Evolutionary conservation across 2,113 vertebrate genomes (phyloP), one percentile per base, ranked within the genome.

Genomic region (Puntigrus tetrazona): DNA sequence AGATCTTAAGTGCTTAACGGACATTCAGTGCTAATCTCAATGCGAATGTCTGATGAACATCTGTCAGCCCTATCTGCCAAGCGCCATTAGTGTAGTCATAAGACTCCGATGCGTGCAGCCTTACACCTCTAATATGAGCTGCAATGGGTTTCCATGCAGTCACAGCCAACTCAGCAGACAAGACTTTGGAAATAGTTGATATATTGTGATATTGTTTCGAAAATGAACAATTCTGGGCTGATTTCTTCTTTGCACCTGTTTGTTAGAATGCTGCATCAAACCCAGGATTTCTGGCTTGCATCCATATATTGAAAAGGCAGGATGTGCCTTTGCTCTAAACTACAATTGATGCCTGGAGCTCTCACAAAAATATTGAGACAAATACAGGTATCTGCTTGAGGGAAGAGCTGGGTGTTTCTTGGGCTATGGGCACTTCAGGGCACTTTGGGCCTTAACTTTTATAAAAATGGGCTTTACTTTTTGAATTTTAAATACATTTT

Each of bases 31-130:
- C 65, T 70, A 55, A 70, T n/a, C 79, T 55, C 29, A 70, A n/a
- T 67, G 36, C 69, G 78, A 69, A 31, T 22, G 38, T 47, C 38
- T 47, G 59, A 67, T 65, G 79, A 81, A 50, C 79, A 81, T 81
- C 63, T 81, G 79, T 16, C 79, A 81, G 9, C 10, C 7, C 63
- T 50, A 63, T 10, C 45, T 52, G 79, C 79, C 79, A 70, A 70
- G 45, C 69, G 8, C 20, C 79, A 69, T 81, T 70, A 74, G 4
- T 47, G 25, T 47, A 70, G 27, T 81, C 41, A 70, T 45, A 50
- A 81, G 27, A 69, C 7, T 20, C 2, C 0, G 25, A n/a, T 36
- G 11, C 52, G 6, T 34, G 18, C 38, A 47, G 78, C 18, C 43
- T 67, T 65, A 67, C 9, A 80, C 18, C 41, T 47, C 25, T 7